These are phyloP conservation scores for Semicossyphus pulcher DNA, from an alignment of 2,113 vertebrate genomes.

Conservation along the genomic window DNA sequence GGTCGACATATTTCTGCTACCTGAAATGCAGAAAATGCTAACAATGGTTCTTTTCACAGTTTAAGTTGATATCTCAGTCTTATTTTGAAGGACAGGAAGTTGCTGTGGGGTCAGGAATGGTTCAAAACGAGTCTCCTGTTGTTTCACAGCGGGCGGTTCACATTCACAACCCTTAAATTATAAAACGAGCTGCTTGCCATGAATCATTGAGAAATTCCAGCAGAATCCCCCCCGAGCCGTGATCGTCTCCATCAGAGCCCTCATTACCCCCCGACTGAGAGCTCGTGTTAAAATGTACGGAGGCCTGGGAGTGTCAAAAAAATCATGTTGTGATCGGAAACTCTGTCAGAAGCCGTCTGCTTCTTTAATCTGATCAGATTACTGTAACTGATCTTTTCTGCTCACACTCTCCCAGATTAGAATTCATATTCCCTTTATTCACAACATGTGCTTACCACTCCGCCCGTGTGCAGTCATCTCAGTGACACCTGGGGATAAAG, in stretches of 20 bases:
- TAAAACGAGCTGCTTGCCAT: slow-evolving; percentile 47
- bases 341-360: slow-evolving; percentile 1
- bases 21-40: too few relatives aligned
- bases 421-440: slow-evolving; percentile 10
- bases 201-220: slow-evolving; percentile 53
- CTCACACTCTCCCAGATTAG: slow-evolving; percentile 8
- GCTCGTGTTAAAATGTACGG: slow-evolving; percentile 5
- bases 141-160: slow-evolving; percentile 18
- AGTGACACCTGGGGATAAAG: not conserved
- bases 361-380: slow-evolving; percentile 44
- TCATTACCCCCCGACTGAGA: slow-evolving; percentile 4
- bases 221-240: slow-evolving; percentile 18
- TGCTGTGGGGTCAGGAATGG: not conserved
- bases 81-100: not conserved
- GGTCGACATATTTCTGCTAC: too few relatives aligned
- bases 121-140: slow-evolving; percentile 25
- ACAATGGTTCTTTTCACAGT: too few relatives aligned
- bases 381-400: slow-evolving; percentile 37
- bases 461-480: not conserved
- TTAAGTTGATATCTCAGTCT: too few relatives aligned
- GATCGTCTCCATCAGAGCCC: slow-evolving; percentile 25
- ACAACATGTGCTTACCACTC: slow-evolving; percentile 3
- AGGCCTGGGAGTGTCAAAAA: slow-evolving; percentile 1
- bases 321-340: not conserved
- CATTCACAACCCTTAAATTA: slow-evolving; percentile 47